These are phyloP conservation scores for Gobionotothen gibberifrons DNA, from an alignment of 2,797 vertebrate genomes.

Conservation along the genomic window DNA sequence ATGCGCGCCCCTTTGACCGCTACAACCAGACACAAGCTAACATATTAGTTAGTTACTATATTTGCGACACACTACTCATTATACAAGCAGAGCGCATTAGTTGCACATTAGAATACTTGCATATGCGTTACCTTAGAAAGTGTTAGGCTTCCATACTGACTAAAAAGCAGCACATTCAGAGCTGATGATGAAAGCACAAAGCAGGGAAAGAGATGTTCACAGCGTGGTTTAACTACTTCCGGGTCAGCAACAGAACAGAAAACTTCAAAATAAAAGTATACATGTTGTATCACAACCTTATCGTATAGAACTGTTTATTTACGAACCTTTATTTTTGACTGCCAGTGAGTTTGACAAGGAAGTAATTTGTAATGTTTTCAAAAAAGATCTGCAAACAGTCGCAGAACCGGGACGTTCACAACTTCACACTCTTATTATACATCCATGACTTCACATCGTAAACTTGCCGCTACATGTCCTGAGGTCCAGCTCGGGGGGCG, in stretches of 20 bases:
- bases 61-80: neutral
- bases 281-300: rapidly evolving
- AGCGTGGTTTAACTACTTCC: conserved; percentile 1
- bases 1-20: neutral
- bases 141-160: neutral
- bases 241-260: neutral
- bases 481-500: neutral
- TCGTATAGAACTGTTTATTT: rapidly evolving
- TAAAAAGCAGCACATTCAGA: neutral
- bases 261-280: conserved; percentile 62
- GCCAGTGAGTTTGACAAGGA: neutral
- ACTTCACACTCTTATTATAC: no score
- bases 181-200: neutral
- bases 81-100: no score
- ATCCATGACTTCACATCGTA: rapidly evolving
- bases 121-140: conserved; percentile 19
- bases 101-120: neutral
- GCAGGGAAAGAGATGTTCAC: rapidly evolving
- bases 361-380: conserved; percentile 24
- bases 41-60: neutral
- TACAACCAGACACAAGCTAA: neutral
- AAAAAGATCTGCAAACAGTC: neutral
- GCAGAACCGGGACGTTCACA: neutral
- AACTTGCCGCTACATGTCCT: conserved; percentile 74
- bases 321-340: conserved; percentile 57